Evolutionary conservation across 1,140 invertebrate species (phyloP).

Genomic region (Oedothorax gibbosus): DNA sequence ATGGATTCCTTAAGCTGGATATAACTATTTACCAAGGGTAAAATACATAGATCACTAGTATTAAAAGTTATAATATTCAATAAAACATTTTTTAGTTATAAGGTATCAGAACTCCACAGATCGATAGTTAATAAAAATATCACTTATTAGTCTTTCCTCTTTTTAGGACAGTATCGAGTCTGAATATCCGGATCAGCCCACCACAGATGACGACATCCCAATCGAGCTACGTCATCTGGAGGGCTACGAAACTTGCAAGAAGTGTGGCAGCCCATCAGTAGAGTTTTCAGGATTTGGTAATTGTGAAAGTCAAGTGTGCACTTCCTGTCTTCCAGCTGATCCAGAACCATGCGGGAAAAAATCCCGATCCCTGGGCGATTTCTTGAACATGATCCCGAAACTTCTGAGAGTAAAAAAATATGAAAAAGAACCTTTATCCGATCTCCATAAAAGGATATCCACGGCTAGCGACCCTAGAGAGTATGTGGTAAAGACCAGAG

Average conservation of each 20-base stretch:
- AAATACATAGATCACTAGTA: no score
- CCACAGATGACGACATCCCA: conserved; percentile 77
- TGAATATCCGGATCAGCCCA: conserved; percentile 30
- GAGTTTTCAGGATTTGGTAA: conserved; percentile 65
- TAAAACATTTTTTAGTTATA: no score
- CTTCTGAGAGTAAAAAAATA: conserved; percentile 61
- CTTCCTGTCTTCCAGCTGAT: conserved; percentile 33
- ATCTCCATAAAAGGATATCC: conserved; percentile 68
- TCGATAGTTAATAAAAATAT: neutral
- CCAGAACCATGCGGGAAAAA: conserved; percentile 70
- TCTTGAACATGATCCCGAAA: conserved; percentile 72
- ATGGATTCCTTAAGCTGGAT: no score
- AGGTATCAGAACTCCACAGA: no score
- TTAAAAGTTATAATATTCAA: no score
- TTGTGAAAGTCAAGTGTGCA: conserved; percentile 38
- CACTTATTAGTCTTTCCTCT: neutral
- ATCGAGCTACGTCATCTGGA: conserved; percentile 90
- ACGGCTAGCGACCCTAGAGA: conserved; percentile 62
- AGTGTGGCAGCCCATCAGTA: conserved; percentile 6
- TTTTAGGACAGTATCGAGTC: conserved; percentile 41
- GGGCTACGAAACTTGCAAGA: conserved; percentile 68
- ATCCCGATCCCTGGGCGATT: conserved; percentile 83
- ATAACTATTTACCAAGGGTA: no score
- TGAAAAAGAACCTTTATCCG: conserved; percentile 67
- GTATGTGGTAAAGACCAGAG: conserved; percentile 53